Evolutionary conservation across 2,888 invertebrate genomes (phyloP).

Genomic region (Rotaria sp.): DNA sequence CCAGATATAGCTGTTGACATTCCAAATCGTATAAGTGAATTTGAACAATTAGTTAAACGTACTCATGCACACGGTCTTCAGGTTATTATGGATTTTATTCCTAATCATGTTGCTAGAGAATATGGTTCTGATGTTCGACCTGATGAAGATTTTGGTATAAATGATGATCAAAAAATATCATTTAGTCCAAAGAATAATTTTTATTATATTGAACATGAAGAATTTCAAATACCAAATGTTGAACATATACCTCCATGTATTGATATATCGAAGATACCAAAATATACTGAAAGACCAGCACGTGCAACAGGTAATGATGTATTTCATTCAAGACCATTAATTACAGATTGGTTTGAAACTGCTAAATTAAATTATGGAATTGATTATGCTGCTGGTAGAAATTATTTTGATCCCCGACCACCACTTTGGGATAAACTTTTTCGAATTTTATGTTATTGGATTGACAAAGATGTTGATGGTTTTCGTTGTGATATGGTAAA

Average conservation of each 20-base stretch:
- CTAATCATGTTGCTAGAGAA: slow-evolving; percentile 24
- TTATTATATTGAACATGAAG: slow-evolving; percentile 25
- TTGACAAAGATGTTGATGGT: slow-evolving; percentile 13
- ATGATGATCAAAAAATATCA: slow-evolving; percentile 33
- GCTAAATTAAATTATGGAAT: slow-evolving; percentile 23
- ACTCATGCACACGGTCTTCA: not conserved
- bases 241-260: slow-evolving; percentile 2
- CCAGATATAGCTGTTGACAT: slow-evolving; percentile 8
- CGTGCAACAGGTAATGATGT: slow-evolving; percentile 24
- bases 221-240: not conserved
- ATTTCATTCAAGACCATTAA: not conserved
- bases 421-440: slow-evolving; percentile 23
- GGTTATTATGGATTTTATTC: slow-evolving; percentile 25
- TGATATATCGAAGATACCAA: not conserved
- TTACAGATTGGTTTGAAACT: slow-evolving; percentile 29
- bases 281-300: slow-evolving; percentile 6
- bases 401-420: not conserved
- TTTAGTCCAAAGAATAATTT: slow-evolving; percentile 17
- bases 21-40: not conserved
- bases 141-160: slow-evolving; percentile 31
- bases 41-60: slow-evolving; percentile 19
- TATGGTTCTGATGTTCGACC: slow-evolving; percentile 31
- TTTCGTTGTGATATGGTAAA: slow-evolving; percentile 26
- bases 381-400: not conserved
- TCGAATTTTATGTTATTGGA: not conserved